Base-by-base conservation (phyloP, 2,113 vertebrate species). In the Carlito syrichta region DNA sequence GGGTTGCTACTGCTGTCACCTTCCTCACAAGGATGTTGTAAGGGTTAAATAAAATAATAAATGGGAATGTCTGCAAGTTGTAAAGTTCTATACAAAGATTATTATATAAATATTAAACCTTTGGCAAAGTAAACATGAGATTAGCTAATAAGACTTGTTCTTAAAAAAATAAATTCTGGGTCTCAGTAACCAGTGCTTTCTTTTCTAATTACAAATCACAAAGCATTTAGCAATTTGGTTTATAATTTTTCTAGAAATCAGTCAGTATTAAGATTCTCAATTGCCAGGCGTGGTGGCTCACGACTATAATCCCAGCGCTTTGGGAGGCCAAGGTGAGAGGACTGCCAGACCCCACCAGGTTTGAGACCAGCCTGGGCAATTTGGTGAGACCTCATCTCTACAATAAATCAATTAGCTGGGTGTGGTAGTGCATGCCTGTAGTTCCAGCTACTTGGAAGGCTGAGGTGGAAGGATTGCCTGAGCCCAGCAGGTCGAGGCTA, bases 181-280 rank as follows among this genome's bases (percentile, higher is more conserved):
- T 82, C 56, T 92, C 56, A 90, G 58, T 63, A 63, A 90, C 56
- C 30, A 91, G 19, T 60, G 25, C 48, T 81, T 84, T 92, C 62
- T 93, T 90, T 94, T 95, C 73, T 96, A 85, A 89, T 86, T 43
- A 92, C 76, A 92, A 78, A 54, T 92, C 60, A 97, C 58, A 27
- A 83, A 91, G 78, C 58, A 82, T 56, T 84, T 86, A 62, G 68
- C 81, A 96, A 86, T 91, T 86, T 97, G 58, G 43, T 66, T 43
- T 95, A 60, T 35, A 85, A 68, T 89, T 88, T 95, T 97, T 76
- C 56, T 84, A 95, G 63, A 40, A 76, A 83, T 76, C 60, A 82
- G 32, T 69, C 23, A 93, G 9, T 84, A 38, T 93, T 54, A 88
- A 83, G 11, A 63, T 60, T 60, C 91, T 96, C 79, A 89, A 40